phyloP scores from a whole-genome alignment of 2,113 vertebrate genomes.

The Cercopithecus mona region DNA sequence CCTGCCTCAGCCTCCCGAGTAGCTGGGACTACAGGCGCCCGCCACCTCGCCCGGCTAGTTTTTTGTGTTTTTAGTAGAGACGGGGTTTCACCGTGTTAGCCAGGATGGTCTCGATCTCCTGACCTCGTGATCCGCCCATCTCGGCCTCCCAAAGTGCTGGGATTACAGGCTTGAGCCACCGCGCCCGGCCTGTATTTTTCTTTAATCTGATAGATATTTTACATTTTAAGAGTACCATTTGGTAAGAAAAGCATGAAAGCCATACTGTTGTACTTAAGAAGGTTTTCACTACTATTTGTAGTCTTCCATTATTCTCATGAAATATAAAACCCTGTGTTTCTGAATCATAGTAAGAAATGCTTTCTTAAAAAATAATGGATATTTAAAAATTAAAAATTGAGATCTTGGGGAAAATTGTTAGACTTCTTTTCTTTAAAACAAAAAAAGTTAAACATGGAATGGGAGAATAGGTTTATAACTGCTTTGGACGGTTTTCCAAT shows the following conservation, averaged over 20 bases:
- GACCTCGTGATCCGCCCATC: too few relatives aligned
- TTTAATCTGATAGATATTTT: not conserved
- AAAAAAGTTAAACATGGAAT: not conserved
- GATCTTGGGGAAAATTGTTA: not conserved
- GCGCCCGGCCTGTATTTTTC: not conserved
- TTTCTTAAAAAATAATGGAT: not conserved
- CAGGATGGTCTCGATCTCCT: too few relatives aligned
- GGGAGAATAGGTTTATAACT: not conserved
- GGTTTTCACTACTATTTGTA: not conserved
- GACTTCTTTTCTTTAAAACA: not conserved
- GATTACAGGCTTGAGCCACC: too few relatives aligned
- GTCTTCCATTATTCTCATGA: not conserved
- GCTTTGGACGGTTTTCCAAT: not conserved
- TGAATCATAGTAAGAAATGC: not conserved
- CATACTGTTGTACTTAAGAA: not conserved
- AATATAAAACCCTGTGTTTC: not conserved
- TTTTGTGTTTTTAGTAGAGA: too few relatives aligned
- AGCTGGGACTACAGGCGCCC: too few relatives aligned
- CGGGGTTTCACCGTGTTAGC: too few relatives aligned
- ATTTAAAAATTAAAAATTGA: conserved; percentile 30
- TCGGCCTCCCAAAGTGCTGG: too few relatives aligned
- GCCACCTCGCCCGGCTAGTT: too few relatives aligned
- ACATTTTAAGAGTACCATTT: not conserved
- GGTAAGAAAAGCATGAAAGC: not conserved
- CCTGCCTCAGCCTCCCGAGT: too few relatives aligned